A percentile compares a stretch with the other conserved stretches of the same genome.
Conservation (phyloP, 2,888 invertebrate species). For the Silvanus unidentatus region DNA sequence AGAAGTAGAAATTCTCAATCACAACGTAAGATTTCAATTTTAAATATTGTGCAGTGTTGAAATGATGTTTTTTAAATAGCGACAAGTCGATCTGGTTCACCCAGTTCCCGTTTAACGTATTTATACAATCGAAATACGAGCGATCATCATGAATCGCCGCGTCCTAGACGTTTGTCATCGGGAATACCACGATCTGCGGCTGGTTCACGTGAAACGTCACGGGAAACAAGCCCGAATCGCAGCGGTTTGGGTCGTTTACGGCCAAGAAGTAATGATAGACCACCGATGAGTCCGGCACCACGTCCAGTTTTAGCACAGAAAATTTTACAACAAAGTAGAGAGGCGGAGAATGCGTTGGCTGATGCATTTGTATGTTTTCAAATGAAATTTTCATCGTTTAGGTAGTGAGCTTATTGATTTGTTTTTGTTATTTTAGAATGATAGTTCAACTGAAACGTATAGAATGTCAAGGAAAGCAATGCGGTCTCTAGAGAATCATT, state of each 20-base stretch:
- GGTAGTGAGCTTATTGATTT: conserved; percentile 5
- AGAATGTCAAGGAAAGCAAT: conserved; percentile 39
- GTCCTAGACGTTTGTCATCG: conserved; percentile 58
- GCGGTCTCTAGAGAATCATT: conserved; percentile 61
- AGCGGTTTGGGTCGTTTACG: conserved; percentile 37
- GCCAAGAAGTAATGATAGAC: conserved; percentile 47
- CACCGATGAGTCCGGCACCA: conserved; percentile 52
- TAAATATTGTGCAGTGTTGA: not conserved
- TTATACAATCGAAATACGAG: conserved; percentile 55
- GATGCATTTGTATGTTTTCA: conserved; percentile 56
- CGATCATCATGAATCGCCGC: conserved; percentile 42
- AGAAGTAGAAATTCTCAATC: conserved; percentile 75
- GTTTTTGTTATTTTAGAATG: conserved; percentile 30
- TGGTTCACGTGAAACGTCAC: conserved; percentile 55
- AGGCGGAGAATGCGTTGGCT: conserved; percentile 78
- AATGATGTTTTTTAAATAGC: conserved; percentile 54
- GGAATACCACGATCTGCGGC: conserved; percentile 66
- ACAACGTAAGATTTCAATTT: conserved; percentile 66
- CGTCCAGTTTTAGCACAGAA: conserved; percentile 68
- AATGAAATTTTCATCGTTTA: not conserved
- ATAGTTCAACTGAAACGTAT: conserved; percentile 33
- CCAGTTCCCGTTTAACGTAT: conserved; percentile 78
- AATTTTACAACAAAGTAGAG: conserved; percentile 78
- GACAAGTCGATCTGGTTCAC: conserved; percentile 88
- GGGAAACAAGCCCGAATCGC: conserved; percentile 45